Percentiles rank a stretch among this genome's conserved stretches.
Evolutionary conservation across 1,140 invertebrate genomes (phyloP).

Genomic region (Monomorium pharaonis): DNA sequence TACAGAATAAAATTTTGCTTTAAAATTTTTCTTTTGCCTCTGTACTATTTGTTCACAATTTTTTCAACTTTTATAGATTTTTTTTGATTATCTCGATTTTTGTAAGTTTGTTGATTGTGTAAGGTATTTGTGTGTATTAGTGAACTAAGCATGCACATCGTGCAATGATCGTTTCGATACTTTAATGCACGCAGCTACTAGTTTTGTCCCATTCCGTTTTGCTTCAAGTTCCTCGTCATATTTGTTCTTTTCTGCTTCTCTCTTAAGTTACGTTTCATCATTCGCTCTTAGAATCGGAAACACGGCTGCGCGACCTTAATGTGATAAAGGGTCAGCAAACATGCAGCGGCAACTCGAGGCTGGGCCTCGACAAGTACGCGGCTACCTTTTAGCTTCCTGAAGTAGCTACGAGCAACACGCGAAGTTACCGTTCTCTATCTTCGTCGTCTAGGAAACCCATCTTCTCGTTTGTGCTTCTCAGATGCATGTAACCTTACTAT

Average conservation of each 20-base stretch:
- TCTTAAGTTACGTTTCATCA: slow-evolving; percentile 32
- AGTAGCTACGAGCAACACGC: slow-evolving; percentile 58
- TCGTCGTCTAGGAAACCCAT: slow-evolving; percentile 21
- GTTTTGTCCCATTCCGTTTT: neutral
- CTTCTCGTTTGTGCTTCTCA: slow-evolving; percentile 18
- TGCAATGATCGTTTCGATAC: slow-evolving; percentile 20
- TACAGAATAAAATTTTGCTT: neutral
- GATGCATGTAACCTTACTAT: slow-evolving; percentile 30
- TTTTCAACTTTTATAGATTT: neutral
- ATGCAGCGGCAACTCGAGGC: slow-evolving; percentile 51
- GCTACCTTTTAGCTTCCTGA: slow-evolving; percentile 55
- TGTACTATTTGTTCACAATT: neutral
- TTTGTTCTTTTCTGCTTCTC: slow-evolving; percentile 15
- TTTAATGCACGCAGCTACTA: neutral
- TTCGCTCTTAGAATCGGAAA: slow-evolving; percentile 39
- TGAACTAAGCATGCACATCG: neutral
- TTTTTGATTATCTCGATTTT: neutral
- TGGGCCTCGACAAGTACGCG: slow-evolving; percentile 41
- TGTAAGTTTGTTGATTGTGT: neutral
- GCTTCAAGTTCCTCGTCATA: neutral
- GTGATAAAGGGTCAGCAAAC: slow-evolving; percentile 56
- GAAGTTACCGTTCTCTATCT: slow-evolving; percentile 46
- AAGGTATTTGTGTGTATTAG: neutral
- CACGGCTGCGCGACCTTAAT: slow-evolving; percentile 31
- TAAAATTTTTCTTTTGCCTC: neutral